Conservation (phyloP, 2,113 vertebrate genomes). For the Diphyllodes magnificus region DNA sequence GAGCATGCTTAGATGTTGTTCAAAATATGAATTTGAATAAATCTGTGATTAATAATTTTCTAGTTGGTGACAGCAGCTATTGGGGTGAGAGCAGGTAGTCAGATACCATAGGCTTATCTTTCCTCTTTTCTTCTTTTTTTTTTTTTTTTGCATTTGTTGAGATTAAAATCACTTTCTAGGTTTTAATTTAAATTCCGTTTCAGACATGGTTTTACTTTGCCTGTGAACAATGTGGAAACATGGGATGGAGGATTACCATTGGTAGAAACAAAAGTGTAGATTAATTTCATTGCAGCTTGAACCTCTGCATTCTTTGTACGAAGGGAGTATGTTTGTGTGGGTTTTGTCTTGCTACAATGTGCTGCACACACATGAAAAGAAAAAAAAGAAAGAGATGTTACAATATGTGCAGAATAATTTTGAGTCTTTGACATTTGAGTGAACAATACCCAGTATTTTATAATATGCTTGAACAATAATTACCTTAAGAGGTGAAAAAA, state of each 20-base stretch:
- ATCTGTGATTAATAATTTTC: slow-evolving; percentile 41
- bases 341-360: neutral
- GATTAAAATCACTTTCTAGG: neutral
- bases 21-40: slow-evolving; percentile 60
- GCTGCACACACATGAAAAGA: neutral
- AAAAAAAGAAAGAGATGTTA: neutral
- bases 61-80: neutral
- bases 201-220: neutral
- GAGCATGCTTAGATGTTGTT: slow-evolving; percentile 51
- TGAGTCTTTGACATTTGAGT: neutral
- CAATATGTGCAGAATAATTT: neutral
- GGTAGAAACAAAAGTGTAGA: neutral
- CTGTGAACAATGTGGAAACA: neutral
- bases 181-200: slow-evolving; percentile 16
- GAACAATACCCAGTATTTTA: neutral
- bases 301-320: neutral
- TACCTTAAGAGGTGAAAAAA: neutral
- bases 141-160: neutral
- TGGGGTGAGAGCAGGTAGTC: neutral
- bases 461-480: neutral
- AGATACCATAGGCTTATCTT: neutral
- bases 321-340: neutral
- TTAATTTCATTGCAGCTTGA: neutral
- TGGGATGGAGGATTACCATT: neutral
- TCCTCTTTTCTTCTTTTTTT: no score